Evolutionary conservation across 2,797 vertebrate species (phyloP), one percentile per base, ranked within the genome.

Genomic region (Mus spretus): DNA sequence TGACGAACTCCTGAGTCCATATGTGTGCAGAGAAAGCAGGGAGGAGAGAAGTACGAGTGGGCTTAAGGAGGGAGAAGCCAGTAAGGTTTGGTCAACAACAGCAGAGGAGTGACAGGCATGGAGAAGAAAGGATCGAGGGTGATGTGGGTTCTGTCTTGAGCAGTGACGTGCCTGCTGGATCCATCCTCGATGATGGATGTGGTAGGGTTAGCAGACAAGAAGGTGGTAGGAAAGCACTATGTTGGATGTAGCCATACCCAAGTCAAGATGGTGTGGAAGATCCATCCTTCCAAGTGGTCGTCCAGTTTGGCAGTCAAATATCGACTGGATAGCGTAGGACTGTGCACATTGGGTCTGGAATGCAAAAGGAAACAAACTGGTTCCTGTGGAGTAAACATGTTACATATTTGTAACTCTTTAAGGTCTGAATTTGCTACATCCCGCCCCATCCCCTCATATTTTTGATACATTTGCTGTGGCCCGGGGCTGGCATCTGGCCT

Each of bases 31-130:
- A 82, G 70, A 78, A 28, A 57, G 50, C 20, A 24, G 47, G 44
- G 24, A 89, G 14, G 24, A 14, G 9, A 17, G 3, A 28, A 31
- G 3, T 55, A 22, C 37, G 28, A 53, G 70, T 40, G 26, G 63
- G 6, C 1, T 9, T 6, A 47, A 50, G 37, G 72, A 74, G 84
- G 14, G 34, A 50, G 28, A 74, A 83, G 47, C 13, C 37, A 57
- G 3, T 31, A 50, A n/a, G 15, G 13, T 63, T 26, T 50, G 37
- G 2, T 63, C 53, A 37, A 0, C 4, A 28, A 0, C 11, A 2
- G 1, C 24, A 28, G 44, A 0, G 20, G 75, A 11, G 26, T 77
- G 92, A 22, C 4, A 37, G 22, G 50, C 5, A 0, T 34, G n/a
- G 37, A 61, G 61, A 40, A 59, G 44, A 67, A 85, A 55, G 70